Evolutionary conservation across 2,888 invertebrate species (phyloP).

Genomic region (Tipula unca): DNA sequence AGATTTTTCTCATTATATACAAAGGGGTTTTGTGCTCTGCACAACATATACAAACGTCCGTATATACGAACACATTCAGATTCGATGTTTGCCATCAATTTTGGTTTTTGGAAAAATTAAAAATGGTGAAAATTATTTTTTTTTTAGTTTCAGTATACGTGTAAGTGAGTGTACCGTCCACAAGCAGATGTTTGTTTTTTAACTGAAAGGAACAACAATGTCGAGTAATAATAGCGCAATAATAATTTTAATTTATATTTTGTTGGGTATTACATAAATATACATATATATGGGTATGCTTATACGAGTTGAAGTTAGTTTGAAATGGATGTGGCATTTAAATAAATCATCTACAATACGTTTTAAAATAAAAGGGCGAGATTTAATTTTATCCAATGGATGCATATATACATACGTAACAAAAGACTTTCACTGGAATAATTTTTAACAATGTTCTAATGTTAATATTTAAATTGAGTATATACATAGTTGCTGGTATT

Average conservation of each 20-base stretch:
- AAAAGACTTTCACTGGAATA: conserved; percentile 14
- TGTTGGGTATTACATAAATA: background rate
- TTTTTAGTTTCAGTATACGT: background rate
- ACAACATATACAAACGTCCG: background rate
- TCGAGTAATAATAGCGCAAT: background rate
- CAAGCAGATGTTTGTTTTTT: background rate
- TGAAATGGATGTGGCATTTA: background rate
- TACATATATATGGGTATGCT: background rate
- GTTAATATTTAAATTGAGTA: background rate
- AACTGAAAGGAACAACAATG: background rate
- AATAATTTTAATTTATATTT: background rate
- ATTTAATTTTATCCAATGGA: background rate
- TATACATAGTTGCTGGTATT: background rate
- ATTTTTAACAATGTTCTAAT: background rate
- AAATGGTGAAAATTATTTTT: background rate
- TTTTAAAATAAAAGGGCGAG: background rate
- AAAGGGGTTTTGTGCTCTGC: background rate
- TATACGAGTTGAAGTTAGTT: background rate
- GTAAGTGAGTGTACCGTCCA: background rate
- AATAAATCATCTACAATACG: background rate
- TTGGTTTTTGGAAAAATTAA: background rate
- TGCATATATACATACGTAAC: background rate
- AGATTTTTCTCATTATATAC: conserved; percentile 3
- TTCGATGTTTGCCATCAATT: background rate
- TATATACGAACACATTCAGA: too few relatives aligned